A percentile compares a stretch with the other conserved stretches of the same genome.
These are phyloP conservation scores for Aethes cnicana DNA, from an alignment of 2,888 invertebrate species.

Conservation along the genomic window DNA sequence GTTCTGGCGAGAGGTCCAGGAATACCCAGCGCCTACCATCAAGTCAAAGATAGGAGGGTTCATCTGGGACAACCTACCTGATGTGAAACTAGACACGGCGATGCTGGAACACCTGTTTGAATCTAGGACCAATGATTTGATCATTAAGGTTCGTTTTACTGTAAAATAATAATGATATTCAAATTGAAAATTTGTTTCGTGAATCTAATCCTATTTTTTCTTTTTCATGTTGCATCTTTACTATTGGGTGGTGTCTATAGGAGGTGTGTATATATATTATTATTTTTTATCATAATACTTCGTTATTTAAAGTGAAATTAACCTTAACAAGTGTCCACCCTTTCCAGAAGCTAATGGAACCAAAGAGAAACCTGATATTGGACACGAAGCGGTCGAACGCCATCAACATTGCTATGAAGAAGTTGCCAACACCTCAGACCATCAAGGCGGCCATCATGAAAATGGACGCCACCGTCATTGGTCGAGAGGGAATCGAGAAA, in stretches of 20 bases:
- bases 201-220: conserved; percentile 32
- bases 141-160: conserved; percentile 87
- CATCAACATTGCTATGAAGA: conserved; percentile 99
- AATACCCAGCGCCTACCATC: conserved; percentile 83
- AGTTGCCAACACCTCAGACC: conserved; percentile 97
- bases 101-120: conserved; percentile 98
- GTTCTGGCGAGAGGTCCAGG: conserved; percentile 98
- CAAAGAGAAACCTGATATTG: conserved; percentile 87
- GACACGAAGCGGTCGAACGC: conserved; percentile 99
- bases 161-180: neutral
- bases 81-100: conserved; percentile 93
- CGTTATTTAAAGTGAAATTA: neutral
- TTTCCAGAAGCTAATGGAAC: conserved; percentile 72
- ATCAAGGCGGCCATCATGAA: conserved; percentile 99
- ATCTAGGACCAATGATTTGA: conserved; percentile 97
- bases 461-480: conserved; percentile 99
- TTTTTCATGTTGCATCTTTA: conserved; percentile 46
- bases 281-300: neutral
- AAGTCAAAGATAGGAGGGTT: conserved; percentile 85
- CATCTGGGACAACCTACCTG: conserved; percentile 95
- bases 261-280: conserved; percentile 51
- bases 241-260: conserved; percentile 36
- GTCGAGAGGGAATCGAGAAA: conserved; percentile 99
- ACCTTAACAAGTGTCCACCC: conserved; percentile 1
- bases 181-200: neutral